These are phyloP conservation scores for Dicerorhinus sumatrensis DNA, from an alignment of 2,113 vertebrate species.

Conservation along the genomic window DNA sequence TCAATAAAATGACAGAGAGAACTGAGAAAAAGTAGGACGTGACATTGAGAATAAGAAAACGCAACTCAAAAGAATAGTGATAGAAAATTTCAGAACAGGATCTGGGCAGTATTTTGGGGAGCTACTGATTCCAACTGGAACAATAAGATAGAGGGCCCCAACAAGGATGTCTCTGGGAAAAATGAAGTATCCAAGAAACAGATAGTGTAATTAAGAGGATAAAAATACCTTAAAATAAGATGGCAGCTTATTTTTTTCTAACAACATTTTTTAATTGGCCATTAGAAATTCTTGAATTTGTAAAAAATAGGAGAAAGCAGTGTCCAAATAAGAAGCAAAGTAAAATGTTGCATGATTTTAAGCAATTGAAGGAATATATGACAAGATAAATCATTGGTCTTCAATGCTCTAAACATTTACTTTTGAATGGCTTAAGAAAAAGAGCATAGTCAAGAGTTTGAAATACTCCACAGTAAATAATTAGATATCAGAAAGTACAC, in stretches of 20 bases:
- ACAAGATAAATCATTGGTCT: neutral
- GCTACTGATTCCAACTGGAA: neutral
- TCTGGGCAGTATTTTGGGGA: neutral
- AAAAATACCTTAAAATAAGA: neutral
- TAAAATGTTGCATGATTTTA: neutral
- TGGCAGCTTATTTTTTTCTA: neutral
- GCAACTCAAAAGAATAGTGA: neutral
- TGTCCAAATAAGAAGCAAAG: neutral
- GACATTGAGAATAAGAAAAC: neutral
- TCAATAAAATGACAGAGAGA: neutral
- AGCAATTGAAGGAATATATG: neutral
- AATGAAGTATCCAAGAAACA: neutral
- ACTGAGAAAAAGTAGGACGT: neutral
- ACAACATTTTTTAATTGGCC: neutral
- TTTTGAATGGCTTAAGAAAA: neutral
- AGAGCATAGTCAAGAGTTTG: neutral
- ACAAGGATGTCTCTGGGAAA: neutral
- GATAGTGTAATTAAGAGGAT: neutral
- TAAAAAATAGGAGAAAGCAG: neutral
- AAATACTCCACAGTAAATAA: neutral
- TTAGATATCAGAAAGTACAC: neutral
- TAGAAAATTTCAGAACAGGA: neutral
- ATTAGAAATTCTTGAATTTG: neutral
- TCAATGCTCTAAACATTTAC: neutral
- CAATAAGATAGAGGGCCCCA: neutral